Percentiles rank a stretch among this genome's conserved stretches.
Conservation (phyloP, 2,797 vertebrate species). For the Hylomyscus alleni region DNA sequence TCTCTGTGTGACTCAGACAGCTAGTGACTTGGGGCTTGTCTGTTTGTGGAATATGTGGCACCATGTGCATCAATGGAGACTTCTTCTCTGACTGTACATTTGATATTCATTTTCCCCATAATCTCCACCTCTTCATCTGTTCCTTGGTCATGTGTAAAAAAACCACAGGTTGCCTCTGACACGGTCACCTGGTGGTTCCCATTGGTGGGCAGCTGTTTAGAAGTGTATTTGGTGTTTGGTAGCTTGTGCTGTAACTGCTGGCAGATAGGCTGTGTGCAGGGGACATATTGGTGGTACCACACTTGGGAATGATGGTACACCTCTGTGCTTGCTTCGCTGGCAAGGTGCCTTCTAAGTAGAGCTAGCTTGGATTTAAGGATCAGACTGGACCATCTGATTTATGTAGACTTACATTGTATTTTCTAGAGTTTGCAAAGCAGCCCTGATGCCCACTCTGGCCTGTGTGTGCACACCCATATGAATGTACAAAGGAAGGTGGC, state of each 20-base stretch:
- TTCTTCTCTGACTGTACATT: rapidly evolving
- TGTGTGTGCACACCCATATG: not conserved
- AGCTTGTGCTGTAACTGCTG: not conserved
- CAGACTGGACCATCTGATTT: not conserved
- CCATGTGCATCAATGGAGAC: rapidly evolving
- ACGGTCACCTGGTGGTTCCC: not conserved
- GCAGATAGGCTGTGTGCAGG: not conserved
- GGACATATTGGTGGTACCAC: rapidly evolving
- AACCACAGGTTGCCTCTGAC: not conserved
- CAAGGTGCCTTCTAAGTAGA: not conserved
- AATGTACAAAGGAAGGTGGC: not conserved
- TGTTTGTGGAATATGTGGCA: rapidly evolving
- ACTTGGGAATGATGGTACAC: rapidly evolving
- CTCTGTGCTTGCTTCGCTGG: not conserved
- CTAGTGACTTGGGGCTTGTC: rapidly evolving
- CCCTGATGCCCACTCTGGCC: no score
- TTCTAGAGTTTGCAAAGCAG: not conserved
- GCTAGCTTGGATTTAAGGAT: not conserved
- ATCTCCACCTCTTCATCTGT: rapidly evolving
- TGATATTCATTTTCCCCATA: rapidly evolving
- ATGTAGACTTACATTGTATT: not conserved
- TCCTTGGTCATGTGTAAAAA: rapidly evolving
- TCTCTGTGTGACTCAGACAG: not conserved
- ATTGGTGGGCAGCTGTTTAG: no score
- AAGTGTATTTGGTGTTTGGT: not conserved